These are phyloP conservation scores for Gavialis gangeticus DNA, from an alignment of 2,113 vertebrate species.

Conservation along the genomic window DNA sequence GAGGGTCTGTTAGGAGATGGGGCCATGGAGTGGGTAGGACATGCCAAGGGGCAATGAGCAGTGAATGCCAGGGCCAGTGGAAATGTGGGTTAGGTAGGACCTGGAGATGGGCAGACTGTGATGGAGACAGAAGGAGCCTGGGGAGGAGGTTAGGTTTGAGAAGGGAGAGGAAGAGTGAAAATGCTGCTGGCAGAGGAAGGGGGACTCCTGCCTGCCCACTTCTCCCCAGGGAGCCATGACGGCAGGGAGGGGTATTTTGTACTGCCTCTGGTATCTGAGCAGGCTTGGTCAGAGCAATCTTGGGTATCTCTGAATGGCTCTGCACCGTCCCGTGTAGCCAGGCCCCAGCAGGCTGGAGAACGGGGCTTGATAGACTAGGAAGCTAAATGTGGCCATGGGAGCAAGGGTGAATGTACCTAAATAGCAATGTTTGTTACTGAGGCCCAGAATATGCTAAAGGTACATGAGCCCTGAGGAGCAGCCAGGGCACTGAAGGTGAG, in stretches of 20 bases:
- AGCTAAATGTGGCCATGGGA: background rate
- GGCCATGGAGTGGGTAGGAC: background rate
- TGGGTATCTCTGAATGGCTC: too few relatives aligned
- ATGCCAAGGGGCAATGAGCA: background rate
- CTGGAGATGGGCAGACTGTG: background rate
- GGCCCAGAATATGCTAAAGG: rapidly evolving
- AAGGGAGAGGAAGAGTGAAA: background rate
- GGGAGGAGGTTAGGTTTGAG: background rate
- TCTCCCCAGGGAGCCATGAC: background rate
- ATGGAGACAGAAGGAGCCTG: rapidly evolving
- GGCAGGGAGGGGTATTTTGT: too few relatives aligned
- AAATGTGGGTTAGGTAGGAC: background rate
- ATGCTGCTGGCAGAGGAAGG: background rate
- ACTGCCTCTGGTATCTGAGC: too few relatives aligned
- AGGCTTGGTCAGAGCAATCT: too few relatives aligned
- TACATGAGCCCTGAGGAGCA: background rate
- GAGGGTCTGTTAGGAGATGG: background rate
- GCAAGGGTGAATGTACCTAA: rapidly evolving
- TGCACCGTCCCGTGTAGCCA: too few relatives aligned
- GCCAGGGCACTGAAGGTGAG: too few relatives aligned
- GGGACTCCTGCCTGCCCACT: too few relatives aligned
- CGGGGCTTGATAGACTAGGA: background rate
- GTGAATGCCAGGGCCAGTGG: background rate
- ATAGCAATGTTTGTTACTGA: too few relatives aligned
- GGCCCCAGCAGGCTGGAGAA: too few relatives aligned